Percentiles rank a stretch among this genome's conserved stretches.
Evolutionary conservation across 1,140 invertebrate species (phyloP).

Genomic region (Hyphantria cunea): DNA sequence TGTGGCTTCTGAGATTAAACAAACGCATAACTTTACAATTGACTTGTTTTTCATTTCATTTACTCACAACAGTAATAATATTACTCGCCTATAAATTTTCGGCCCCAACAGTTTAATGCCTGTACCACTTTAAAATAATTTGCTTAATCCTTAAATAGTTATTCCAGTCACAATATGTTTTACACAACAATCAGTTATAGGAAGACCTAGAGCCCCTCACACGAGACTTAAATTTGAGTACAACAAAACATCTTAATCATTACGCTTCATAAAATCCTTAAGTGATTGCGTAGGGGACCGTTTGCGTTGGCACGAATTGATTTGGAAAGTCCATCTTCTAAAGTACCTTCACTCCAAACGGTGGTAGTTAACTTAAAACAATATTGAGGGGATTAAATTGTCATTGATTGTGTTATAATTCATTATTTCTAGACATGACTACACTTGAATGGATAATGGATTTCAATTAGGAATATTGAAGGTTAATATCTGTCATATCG

Average conservation of each 20-base stretch:
- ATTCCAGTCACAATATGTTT: conserved; percentile 76
- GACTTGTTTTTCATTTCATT: too few species aligned
- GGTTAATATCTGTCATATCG: too few species aligned
- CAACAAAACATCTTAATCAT: conserved; percentile 80
- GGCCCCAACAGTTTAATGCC: conserved; percentile 14
- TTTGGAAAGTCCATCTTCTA: conserved; percentile 69
- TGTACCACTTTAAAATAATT: conserved; percentile 34
- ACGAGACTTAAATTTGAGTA: conserved; percentile 53
- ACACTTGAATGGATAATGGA: neutral
- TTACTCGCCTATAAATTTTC: too few species aligned
- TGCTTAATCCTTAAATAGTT: conserved; percentile 72
- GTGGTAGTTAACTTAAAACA: conserved; percentile 46
- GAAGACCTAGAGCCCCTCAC: conserved; percentile 43
- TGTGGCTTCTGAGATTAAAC: too few species aligned
- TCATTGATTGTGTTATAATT: conserved; percentile 13
- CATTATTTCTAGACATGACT: neutral
- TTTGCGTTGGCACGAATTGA: conserved; percentile 73
- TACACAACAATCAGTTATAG: conserved; percentile 53
- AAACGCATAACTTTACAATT: too few species aligned
- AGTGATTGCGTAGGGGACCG: conserved; percentile 75
- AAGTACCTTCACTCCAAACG: conserved; percentile 53
- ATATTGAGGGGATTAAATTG: conserved; percentile 40
- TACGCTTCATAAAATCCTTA: conserved; percentile 79
- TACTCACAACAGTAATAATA: too few species aligned
- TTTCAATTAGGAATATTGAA: neutral